Percentiles rank a stretch among this genome's conserved stretches.
Conservation (phyloP, 2,113 vertebrate genomes). For the Felis catus region DNA sequence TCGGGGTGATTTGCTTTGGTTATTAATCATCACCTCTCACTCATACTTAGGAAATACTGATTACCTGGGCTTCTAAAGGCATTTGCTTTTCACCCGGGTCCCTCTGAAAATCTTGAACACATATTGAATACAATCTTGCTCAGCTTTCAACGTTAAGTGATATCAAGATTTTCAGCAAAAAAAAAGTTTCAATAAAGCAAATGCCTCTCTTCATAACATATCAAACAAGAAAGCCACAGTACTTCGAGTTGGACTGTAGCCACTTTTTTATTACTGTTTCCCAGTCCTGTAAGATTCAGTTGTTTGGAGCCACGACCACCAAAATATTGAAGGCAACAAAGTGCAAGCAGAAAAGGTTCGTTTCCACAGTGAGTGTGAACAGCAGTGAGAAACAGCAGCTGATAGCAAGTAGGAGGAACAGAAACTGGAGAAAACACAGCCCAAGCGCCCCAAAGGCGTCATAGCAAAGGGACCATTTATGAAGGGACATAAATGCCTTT, state of each 20-base stretch:
- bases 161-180: background rate
- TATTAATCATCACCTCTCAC: background rate
- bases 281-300: background rate
- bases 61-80: background rate
- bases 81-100: background rate
- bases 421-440: background rate
- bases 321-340: constrained; percentile 2
- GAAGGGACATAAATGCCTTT: background rate
- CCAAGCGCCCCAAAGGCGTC: background rate
- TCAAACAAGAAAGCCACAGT: background rate
- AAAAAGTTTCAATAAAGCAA: background rate
- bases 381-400: background rate
- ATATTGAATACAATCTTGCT: background rate
- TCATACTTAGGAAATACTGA: background rate
- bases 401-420: background rate
- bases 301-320: background rate
- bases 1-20: background rate
- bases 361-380: background rate
- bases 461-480: background rate
- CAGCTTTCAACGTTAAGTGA: background rate
- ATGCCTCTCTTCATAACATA: background rate
- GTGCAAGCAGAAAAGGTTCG: background rate
- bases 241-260: background rate
- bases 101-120: background rate
- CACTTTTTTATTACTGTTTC: background rate